Evolutionary conservation across 2,113 vertebrate genomes (phyloP).

Genomic region (Prionailurus bengalensis): DNA sequence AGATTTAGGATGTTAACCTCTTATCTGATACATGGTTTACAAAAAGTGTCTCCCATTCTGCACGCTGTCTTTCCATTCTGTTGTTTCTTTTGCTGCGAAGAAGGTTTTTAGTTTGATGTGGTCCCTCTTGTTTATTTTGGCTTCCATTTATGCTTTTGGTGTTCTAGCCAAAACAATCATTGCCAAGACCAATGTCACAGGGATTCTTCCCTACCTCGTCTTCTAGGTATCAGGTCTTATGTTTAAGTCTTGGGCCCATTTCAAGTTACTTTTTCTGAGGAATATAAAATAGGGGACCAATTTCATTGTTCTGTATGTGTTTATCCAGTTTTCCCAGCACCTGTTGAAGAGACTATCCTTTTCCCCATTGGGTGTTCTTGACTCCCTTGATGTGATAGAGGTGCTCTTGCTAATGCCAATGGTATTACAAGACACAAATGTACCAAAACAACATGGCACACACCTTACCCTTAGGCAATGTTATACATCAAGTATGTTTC

Average conservation of each 20-base stretch:
- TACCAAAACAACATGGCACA: background rate
- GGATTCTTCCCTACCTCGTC: background rate
- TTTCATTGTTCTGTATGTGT: background rate
- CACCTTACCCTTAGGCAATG: background rate
- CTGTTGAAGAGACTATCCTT: background rate
- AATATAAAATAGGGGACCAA: background rate
- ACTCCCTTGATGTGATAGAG: background rate
- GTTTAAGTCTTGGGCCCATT: background rate
- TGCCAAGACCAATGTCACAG: background rate
- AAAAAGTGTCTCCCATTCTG: background rate
- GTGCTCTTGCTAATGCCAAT: background rate
- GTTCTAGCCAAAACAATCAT: background rate
- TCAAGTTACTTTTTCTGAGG: background rate
- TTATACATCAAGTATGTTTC: background rate
- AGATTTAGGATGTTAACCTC: background rate
- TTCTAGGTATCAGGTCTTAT: background rate
- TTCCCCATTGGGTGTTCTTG: background rate
- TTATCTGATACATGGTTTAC: background rate
- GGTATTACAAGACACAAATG: background rate
- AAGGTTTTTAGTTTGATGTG: background rate
- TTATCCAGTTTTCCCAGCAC: background rate
- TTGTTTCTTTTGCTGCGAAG: background rate
- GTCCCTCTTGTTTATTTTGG: background rate
- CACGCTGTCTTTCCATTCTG: background rate
- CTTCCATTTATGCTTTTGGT: background rate